Percentiles rank a stretch among this genome's conserved stretches.
Evolutionary conservation across 2,113 vertebrate genomes (phyloP).

Genomic region (Delphinus delphis): DNA sequence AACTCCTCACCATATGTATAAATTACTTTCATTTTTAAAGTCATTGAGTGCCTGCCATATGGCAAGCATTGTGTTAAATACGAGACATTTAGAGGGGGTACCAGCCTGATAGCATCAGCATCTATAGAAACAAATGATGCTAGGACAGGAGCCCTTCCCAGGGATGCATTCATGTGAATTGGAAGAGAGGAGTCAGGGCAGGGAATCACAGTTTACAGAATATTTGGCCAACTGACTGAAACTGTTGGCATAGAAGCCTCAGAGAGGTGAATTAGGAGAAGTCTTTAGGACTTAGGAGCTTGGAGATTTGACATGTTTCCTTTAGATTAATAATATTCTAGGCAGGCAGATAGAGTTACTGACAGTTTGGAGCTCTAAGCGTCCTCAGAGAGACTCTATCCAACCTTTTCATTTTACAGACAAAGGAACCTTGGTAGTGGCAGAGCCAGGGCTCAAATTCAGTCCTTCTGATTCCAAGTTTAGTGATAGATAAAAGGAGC

Average conservation of each 20-base stretch:
- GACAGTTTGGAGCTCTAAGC: neutral
- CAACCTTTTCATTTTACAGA: constrained; percentile 59
- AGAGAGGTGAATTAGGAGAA: constrained; percentile 44
- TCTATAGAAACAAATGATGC: neutral
- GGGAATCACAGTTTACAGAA: neutral
- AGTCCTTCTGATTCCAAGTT: neutral
- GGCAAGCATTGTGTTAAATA: neutral
- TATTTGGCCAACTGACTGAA: constrained; percentile 48
- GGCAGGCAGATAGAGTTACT: constrained; percentile 55
- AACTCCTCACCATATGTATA: neutral
- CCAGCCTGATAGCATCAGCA: neutral
- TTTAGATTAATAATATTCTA: constrained; percentile 40
- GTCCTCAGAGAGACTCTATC: constrained; percentile 38
- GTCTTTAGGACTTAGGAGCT: constrained; percentile 38
- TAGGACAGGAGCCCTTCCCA: neutral
- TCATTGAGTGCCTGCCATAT: neutral
- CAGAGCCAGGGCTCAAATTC: neutral
- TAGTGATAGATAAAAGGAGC: neutral
- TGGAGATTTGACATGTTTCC: constrained; percentile 33
- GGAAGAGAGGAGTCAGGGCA: neutral
- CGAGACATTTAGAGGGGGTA: neutral
- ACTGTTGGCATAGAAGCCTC: neutral
- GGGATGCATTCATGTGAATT: neutral
- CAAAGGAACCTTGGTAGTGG: constrained; percentile 4
- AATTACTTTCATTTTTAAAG: neutral